phyloP scores from a whole-genome alignment of 2,888 invertebrate species.

The Clanis bilineata region DNA sequence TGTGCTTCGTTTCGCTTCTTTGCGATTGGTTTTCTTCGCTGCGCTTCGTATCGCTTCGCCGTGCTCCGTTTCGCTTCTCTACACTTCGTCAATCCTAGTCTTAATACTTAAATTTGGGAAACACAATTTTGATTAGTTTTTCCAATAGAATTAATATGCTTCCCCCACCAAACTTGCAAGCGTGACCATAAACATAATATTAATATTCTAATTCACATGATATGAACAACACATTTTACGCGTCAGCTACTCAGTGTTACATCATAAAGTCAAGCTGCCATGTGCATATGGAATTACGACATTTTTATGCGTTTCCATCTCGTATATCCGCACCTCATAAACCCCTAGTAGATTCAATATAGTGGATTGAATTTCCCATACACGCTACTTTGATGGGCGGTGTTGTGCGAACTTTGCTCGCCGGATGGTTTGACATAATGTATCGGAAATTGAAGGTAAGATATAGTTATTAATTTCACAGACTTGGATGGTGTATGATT shows the following conservation, averaged over 20 bases:
- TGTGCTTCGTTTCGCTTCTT: no score
- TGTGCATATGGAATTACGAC: slow-evolving; percentile 68
- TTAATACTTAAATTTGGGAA: no score
- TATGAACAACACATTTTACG: not conserved
- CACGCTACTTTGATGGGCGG: not conserved
- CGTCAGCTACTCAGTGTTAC: not conserved
- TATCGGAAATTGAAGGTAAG: not conserved
- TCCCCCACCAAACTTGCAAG: no score
- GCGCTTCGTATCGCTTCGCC: no score
- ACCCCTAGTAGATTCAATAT: slow-evolving; percentile 30
- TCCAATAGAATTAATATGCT: no score
- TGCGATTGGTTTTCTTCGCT: no score
- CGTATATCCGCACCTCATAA: slow-evolving; percentile 49
- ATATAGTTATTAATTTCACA: not conserved
- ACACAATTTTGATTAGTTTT: no score
- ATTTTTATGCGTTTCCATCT: slow-evolving; percentile 62
- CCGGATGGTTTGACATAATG: slow-evolving; percentile 4
- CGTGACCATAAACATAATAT: no score
- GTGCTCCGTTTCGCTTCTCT: no score
- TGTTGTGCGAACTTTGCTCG: not conserved
- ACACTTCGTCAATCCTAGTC: no score
- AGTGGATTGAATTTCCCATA: slow-evolving; percentile 64
- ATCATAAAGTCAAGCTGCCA: slow-evolving; percentile 45
- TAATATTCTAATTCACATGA: not conserved
- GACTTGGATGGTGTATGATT: not conserved